Base-by-base conservation (phyloP, 2,797 vertebrate species). In the Sorex maritimensis region DNA sequence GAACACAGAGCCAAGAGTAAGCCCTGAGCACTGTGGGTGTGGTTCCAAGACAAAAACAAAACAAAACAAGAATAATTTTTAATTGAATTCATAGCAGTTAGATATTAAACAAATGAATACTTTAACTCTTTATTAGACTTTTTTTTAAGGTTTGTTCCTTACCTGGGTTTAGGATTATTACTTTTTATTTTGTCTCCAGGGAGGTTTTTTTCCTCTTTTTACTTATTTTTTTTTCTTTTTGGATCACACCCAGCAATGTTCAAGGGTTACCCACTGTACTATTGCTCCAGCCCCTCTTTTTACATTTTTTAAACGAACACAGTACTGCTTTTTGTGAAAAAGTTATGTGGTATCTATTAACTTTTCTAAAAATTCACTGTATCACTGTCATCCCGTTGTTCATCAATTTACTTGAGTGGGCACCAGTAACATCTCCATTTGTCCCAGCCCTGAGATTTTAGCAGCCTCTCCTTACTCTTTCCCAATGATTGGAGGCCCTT, bases 301-400 rank as follows among this genome's bases (percentile, higher is more conserved):
- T 68, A 14, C 71, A 73, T 24, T 74, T 69, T 74, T 86, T 71
- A 46, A 81, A 84, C 58, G 21, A 83, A 44, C 13, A n/a, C 21
- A 78, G 80, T 79, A 46, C 52, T 55, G 52, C 46, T 94, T 85
- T 52, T 9, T 4, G 10, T 71, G 68, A 34, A 34, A 71, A 12
- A 68, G 68, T 38, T 34, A 79, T 72, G 63, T 58, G 44, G 4
- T 58, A 77, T 34, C 82, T 30, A 88, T 68, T 67, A 91, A 94
- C 81, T 72, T 28, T 73, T 79, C 12, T 44, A 44, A 44, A 44
- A 1, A 34, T 34, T 34, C 34, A 34, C 34, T 34, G 34, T 34
- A 34, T 34, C 34, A 34, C 34, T 34, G 34, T 34, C 34, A 34
- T 34, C 34, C 34, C 34, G 34, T 34, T 34, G 34, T 34, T 34